These are phyloP conservation scores for Speoplatyrhinus poulsoni DNA, from an alignment of 2,113 vertebrate genomes.

Conservation along the genomic window DNA sequence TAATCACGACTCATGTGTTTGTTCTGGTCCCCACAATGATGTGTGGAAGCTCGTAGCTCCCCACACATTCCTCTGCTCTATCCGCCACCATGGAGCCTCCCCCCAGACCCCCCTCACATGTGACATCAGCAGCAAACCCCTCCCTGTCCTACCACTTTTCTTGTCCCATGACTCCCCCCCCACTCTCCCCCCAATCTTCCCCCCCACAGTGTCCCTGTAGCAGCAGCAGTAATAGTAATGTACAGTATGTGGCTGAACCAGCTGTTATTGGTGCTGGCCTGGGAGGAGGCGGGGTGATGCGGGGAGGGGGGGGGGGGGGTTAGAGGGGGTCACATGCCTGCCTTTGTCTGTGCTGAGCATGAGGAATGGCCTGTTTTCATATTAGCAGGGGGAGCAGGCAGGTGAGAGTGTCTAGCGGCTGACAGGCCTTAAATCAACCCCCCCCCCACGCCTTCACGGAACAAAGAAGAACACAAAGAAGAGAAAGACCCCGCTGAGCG, in stretches of 20 bases:
- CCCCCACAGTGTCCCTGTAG: too few relatives aligned
- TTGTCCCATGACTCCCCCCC: slow-evolving; percentile 26
- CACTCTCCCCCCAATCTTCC: slow-evolving; percentile 1
- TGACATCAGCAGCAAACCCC: slow-evolving; percentile 72
- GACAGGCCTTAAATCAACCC: slow-evolving; percentile 57
- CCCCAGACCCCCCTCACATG: slow-evolving; percentile 53
- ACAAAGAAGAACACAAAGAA: slow-evolving; percentile 52
- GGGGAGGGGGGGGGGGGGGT: not conserved
- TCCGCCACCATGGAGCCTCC: slow-evolving; percentile 57
- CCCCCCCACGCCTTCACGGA: slow-evolving; percentile 31
- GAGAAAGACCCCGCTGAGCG: not conserved
- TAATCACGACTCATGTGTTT: too few relatives aligned
- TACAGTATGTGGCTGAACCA: not conserved
- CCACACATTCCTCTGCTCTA: slow-evolving; percentile 69
- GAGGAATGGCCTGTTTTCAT: not conserved
- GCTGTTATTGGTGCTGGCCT: not conserved
- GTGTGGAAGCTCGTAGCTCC: slow-evolving; percentile 26
- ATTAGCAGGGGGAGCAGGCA: not conserved
- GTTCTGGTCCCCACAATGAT: too few relatives aligned
- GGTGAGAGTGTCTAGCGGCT: slow-evolving; percentile 46
- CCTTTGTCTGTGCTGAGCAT: slow-evolving; percentile 1
- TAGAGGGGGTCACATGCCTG: not conserved
- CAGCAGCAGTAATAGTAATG: too few relatives aligned
- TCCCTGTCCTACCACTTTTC: slow-evolving; percentile 51
- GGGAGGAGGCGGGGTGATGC: not conserved